A percentile compares a stretch with the other conserved stretches of the same genome.
Evolutionary conservation across 2,113 vertebrate genomes (phyloP).

Genomic region (Clupea harengus): DNA sequence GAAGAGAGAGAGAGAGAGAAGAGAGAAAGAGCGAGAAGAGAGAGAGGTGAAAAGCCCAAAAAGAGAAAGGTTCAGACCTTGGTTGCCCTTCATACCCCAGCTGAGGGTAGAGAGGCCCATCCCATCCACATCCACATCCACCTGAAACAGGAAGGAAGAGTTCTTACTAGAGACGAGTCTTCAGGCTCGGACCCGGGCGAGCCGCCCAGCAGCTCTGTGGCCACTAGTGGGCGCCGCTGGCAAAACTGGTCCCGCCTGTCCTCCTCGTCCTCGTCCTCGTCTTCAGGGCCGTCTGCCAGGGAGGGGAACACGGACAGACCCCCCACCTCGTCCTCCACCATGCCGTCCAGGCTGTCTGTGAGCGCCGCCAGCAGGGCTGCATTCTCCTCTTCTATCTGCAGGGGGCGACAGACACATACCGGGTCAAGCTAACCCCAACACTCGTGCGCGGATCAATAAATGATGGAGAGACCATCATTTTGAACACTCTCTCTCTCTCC

Average conservation of each 20-base stretch:
- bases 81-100: slow-evolving; percentile 78
- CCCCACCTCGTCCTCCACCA: slow-evolving; percentile 87
- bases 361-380: slow-evolving; percentile 93
- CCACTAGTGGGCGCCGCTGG: slow-evolving; percentile 60
- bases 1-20: slow-evolving; percentile 29
- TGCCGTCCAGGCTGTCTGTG: slow-evolving; percentile 92
- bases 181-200: slow-evolving; percentile 78
- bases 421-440: too few species aligned
- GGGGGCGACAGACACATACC: slow-evolving; percentile 39
- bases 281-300: slow-evolving; percentile 75
- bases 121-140: slow-evolving; percentile 58
- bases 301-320: slow-evolving; percentile 87
- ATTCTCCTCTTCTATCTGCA: slow-evolving; percentile 88
- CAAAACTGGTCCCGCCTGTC: background rate
- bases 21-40: background rate
- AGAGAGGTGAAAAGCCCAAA: slow-evolving; percentile 65
- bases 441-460: too few species aligned
- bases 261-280: slow-evolving; percentile 71
- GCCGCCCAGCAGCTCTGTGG: slow-evolving; percentile 62
- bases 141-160: slow-evolving; percentile 74
- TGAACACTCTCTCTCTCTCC: too few species aligned
- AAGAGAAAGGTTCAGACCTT: slow-evolving; percentile 86
- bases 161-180: slow-evolving; percentile 93
- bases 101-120: slow-evolving; percentile 76
- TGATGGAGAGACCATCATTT: too few species aligned